phyloP scores from a whole-genome alignment of 2,113 vertebrate genomes.

The Tyto alba region DNA sequence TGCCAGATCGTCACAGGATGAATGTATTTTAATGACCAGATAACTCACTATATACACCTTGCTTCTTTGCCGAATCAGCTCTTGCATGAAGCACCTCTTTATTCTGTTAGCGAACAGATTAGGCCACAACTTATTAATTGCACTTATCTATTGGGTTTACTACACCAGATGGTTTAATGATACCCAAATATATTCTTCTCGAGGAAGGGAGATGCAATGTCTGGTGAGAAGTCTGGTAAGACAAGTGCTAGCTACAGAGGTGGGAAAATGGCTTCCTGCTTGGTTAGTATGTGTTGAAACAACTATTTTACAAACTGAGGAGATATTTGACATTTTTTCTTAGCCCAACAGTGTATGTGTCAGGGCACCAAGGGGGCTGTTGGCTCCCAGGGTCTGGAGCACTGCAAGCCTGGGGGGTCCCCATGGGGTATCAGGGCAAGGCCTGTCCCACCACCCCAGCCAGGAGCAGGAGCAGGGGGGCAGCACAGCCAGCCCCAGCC shows the following conservation, averaged over 20 bases:
- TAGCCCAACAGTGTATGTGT: too few relatives aligned
- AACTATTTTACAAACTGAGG: neutral
- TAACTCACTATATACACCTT: neutral
- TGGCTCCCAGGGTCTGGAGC: neutral
- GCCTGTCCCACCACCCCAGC: rapidly evolving
- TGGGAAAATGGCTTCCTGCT: neutral
- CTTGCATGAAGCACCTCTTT: neutral
- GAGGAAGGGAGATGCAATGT: neutral
- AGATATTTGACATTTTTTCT: neutral
- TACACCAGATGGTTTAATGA: neutral
- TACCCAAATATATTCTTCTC: conserved; percentile 1
- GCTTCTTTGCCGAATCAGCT: neutral
- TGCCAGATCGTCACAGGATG: neutral
- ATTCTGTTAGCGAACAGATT: neutral
- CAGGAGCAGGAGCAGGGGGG: neutral
- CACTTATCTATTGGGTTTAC: conserved; percentile 1
- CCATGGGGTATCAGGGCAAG: neutral
- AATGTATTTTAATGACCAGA: neutral
- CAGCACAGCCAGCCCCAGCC: neutral
- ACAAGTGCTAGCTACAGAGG: neutral
- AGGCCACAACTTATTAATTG: neutral
- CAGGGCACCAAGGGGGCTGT: rapidly evolving
- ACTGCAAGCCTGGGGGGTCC: rapidly evolving
- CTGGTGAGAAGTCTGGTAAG: neutral
- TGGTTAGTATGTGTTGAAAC: neutral